A percentile compares a stretch with the other conserved stretches of the same genome.
Conservation (phyloP, 2,113 vertebrate genomes). For the Coregonus clupeaformis region DNA sequence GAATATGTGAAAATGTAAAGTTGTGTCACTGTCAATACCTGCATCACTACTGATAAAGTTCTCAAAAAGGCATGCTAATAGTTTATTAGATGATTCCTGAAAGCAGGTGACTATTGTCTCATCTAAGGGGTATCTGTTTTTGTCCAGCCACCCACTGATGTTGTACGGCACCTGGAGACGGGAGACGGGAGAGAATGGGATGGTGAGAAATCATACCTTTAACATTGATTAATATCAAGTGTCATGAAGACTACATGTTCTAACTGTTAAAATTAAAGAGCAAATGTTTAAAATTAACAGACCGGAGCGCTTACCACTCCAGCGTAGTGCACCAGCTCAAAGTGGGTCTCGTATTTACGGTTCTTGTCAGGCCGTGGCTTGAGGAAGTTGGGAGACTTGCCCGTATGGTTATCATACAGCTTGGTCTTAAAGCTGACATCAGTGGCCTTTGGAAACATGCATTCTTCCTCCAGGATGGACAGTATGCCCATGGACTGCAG, state of each 20-base stretch:
- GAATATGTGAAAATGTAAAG: not conserved
- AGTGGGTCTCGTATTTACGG: slow-evolving; percentile 83
- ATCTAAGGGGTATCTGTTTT: slow-evolving; percentile 87
- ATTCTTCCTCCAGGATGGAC: slow-evolving; percentile 88
- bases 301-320: slow-evolving; percentile 72
- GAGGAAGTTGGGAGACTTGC: slow-evolving; percentile 84
- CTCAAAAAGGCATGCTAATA: slow-evolving; percentile 84
- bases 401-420: slow-evolving; percentile 84
- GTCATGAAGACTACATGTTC: no score
- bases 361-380: slow-evolving; percentile 82
- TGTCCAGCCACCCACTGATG: slow-evolving; percentile 85
- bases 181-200: no score
- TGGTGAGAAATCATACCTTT: no score
- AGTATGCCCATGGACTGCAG: slow-evolving; percentile 82
- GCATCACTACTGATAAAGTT: slow-evolving; percentile 74
- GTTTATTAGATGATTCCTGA: slow-evolving; percentile 84
- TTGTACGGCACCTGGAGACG: slow-evolving; percentile 86
- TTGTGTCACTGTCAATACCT: slow-evolving; percentile 58
- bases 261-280: no score
- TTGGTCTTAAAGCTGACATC: slow-evolving; percentile 86
- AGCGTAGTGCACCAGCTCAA: slow-evolving; percentile 86
- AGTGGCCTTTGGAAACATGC: slow-evolving; percentile 85
- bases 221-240: no score
- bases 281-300: not conserved
- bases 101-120: slow-evolving; percentile 83